Percentiles rank a stretch among this genome's conserved stretches.
phyloP scores from a whole-genome alignment of 2,888 invertebrate species.

The Tubiluchus corallicola region DNA sequence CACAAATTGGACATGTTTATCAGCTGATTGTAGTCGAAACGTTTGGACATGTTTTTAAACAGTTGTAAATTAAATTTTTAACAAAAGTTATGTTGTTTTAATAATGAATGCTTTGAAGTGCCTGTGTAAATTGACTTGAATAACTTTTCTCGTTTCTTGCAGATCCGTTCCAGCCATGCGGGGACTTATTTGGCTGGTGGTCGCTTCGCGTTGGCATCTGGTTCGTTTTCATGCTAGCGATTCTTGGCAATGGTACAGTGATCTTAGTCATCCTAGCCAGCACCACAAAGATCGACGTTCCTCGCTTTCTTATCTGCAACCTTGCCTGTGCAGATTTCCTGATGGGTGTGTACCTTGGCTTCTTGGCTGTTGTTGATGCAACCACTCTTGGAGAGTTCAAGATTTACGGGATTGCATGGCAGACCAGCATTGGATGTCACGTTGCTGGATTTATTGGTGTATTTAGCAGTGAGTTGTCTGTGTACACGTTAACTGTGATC shows the following conservation, averaged over 20 bases:
- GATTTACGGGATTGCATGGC: conserved; percentile 91
- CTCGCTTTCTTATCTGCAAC: conserved; percentile 87
- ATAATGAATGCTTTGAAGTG: no score
- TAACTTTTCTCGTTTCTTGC: neutral
- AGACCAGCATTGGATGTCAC: conserved; percentile 79
- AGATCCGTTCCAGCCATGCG: conserved; percentile 69
- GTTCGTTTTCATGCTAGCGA: conserved; percentile 84
- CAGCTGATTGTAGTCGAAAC: no score
- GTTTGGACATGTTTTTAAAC: no score
- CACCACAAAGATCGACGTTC: conserved; percentile 25
- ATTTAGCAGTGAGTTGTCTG: conserved; percentile 76
- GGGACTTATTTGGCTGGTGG: no score
- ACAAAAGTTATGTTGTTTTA: no score
- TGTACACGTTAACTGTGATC: conserved; percentile 87
- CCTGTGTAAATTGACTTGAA: no score
- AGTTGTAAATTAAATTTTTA: no score
- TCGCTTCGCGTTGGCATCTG: conserved; percentile 69
- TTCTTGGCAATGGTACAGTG: conserved; percentile 87
- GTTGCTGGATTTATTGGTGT: conserved; percentile 87
- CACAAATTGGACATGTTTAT: no score
- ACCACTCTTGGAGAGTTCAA: conserved; percentile 88
- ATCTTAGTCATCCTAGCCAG: conserved; percentile 52
- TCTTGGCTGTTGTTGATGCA: conserved; percentile 85
- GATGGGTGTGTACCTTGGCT: conserved; percentile 84
- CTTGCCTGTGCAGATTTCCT: conserved; percentile 90